phyloP scores from a whole-genome alignment of 2,113 vertebrate species.

The Heterotilapia buettikoferi region DNA sequence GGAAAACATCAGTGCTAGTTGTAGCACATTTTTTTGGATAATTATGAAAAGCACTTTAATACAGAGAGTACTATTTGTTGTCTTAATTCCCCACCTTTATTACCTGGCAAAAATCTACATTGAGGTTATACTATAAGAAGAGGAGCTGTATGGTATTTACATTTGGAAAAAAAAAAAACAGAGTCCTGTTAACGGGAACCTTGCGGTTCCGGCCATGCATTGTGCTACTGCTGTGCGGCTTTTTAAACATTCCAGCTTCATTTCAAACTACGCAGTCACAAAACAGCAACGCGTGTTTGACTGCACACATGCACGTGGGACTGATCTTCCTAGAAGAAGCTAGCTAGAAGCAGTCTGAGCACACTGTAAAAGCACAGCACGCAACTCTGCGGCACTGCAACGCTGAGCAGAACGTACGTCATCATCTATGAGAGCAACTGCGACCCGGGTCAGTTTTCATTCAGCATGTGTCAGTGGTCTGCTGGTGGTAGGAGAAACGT shows the following conservation, averaged over 20 bases:
- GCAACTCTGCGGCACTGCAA: slow-evolving; percentile 14
- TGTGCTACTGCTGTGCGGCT: slow-evolving; percentile 52
- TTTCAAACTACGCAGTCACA: slow-evolving; percentile 26
- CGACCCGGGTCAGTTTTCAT: slow-evolving; percentile 53
- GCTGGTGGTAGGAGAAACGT: slow-evolving; percentile 69
- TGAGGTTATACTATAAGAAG: slow-evolving; percentile 65
- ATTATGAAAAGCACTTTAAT: slow-evolving; percentile 59
- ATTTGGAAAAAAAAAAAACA: slow-evolving; percentile 22
- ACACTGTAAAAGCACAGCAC: slow-evolving; percentile 39
- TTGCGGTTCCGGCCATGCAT: slow-evolving; percentile 45
- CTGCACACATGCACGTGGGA: slow-evolving; percentile 39
- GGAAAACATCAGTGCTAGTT: not conserved
- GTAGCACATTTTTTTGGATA: slow-evolving; percentile 24
- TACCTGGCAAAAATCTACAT: slow-evolving; percentile 60
- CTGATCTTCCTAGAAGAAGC: slow-evolving; percentile 39
- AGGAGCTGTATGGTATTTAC: slow-evolving; percentile 68
- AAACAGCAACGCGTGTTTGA: not conserved
- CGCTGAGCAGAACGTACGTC: slow-evolving; percentile 23
- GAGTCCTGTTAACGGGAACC: slow-evolving; percentile 54
- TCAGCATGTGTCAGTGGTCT: slow-evolving; percentile 68
- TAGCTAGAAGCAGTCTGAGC: slow-evolving; percentile 28
- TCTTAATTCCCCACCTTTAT: slow-evolving; percentile 27
- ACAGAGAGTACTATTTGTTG: slow-evolving; percentile 47
- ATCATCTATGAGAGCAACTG: slow-evolving; percentile 9
- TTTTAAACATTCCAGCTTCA: slow-evolving; percentile 45